Evolutionary conservation across 2,888 invertebrate genomes (phyloP), one percentile per base, ranked within the genome.

Genomic region (Formica aserva): DNA sequence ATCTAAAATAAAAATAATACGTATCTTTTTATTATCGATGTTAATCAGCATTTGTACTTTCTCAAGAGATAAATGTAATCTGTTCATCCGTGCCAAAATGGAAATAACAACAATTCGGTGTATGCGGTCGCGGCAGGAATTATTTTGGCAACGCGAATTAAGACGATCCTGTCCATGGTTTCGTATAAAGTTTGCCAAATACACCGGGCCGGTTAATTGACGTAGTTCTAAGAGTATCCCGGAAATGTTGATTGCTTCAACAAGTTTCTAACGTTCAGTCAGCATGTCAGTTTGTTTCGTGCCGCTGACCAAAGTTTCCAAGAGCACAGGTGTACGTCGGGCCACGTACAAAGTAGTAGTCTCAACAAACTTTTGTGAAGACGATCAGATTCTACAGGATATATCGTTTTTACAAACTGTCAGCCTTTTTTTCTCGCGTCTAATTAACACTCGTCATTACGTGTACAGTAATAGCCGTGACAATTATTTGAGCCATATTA

Each of bases 181-280:
- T 81, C 72, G 85, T 86, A 86, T 89, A 87, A 86, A 88, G 87
- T 88, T 88, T 81, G 67, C 62, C 67, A 76, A 67, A 82, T 82
- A 83, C 85, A 85, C 82, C 71, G 8, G 57, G 86, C 76, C 78
- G 78, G 86, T 88, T 90, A 87, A 90, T 90, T 87, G 90, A 65
- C 84, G 89, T 85, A 86, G 90, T 90, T 90, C 83, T 82, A 84
- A 82, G 88, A 89, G 86, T 86, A 90, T 90, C 86, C 62, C 84
- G 88, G 88, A 90, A 90, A 90, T 90, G 90, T 90, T 90, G 90
- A 90, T 90, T 90, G 86, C 89, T 90, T 60, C 80, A 83, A 69
- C 83, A 85, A 89, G 86, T 89, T 89, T 86, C 86, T 86, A 88
- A 90, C 83, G 87, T 87, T 89, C 85, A 86, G 87, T 85, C 90